phyloP scores from a whole-genome alignment of 92 coral and sea anemone species.

The Palythoa grandiflora region DNA sequence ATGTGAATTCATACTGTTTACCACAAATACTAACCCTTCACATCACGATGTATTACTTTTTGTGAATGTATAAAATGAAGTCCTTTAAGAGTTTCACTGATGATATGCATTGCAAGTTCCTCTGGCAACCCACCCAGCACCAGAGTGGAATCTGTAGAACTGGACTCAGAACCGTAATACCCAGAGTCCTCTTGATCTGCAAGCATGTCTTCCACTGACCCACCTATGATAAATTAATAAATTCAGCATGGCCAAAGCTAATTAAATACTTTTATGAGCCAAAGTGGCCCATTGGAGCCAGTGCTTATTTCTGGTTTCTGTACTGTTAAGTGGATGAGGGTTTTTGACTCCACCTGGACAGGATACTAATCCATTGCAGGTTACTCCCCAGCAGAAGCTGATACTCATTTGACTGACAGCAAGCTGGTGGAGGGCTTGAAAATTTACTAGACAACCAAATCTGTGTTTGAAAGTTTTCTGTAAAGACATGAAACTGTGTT shows the following conservation, averaged over 20 bases:
- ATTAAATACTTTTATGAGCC: no score
- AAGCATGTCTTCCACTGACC: slow-evolving; percentile 72
- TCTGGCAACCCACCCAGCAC: slow-evolving; percentile 55
- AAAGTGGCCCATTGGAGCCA: no score
- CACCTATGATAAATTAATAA: slow-evolving; percentile 54
- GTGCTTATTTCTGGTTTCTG: no score
- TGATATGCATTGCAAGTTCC: slow-evolving; percentile 40
- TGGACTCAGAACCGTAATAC: slow-evolving; percentile 20
- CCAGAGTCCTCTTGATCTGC: slow-evolving; percentile 24
- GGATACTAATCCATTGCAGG: no score
- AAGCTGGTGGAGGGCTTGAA: not conserved
- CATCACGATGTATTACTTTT: slow-evolving; percentile 74
- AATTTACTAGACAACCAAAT: no score
- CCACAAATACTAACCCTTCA: slow-evolving; percentile 65
- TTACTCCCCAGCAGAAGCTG: no score
- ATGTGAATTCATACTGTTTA: no score
- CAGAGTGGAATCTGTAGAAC: not conserved
- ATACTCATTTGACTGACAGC: no score
- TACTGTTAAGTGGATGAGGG: no score
- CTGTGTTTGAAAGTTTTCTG: no score
- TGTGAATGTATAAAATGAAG: slow-evolving; percentile 68
- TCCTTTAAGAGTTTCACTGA: slow-evolving; percentile 66
- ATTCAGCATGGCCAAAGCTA: not conserved
- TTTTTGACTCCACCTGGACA: no score
- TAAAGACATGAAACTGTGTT: no score